Evolutionary conservation across 2,113 vertebrate species (phyloP).

Genomic region (Esox niger): DNA sequence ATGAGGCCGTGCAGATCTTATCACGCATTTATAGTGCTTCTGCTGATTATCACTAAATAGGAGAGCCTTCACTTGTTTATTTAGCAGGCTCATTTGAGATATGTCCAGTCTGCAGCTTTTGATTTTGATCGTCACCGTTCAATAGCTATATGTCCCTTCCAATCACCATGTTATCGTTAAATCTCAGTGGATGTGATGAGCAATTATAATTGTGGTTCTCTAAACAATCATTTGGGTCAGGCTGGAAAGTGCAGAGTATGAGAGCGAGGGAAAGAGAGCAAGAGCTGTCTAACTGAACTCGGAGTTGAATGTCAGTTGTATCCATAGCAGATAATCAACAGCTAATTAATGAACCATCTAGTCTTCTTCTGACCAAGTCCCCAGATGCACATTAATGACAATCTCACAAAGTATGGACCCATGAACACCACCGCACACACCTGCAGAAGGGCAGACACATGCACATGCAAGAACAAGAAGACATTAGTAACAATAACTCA

Average conservation of each 20-base stretch:
- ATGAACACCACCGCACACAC: slow-evolving; percentile 12
- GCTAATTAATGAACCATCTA: slow-evolving; percentile 30
- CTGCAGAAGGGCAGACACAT: slow-evolving; percentile 5
- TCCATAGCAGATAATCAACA: slow-evolving; percentile 36
- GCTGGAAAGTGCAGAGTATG: slow-evolving; percentile 24
- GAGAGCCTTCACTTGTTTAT: slow-evolving; percentile 52
- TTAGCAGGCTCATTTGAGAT: slow-evolving; percentile 48
- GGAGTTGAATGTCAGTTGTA: slow-evolving; percentile 40
- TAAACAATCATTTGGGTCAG: slow-evolving; percentile 39
- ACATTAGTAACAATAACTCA: slow-evolving; percentile 33
- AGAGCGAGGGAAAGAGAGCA: neutral
- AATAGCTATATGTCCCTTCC: slow-evolving; percentile 56
- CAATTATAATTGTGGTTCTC: slow-evolving; percentile 48
- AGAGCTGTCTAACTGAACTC: slow-evolving; percentile 12
- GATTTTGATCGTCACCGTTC: slow-evolving; percentile 38
- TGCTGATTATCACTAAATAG: slow-evolving; percentile 68
- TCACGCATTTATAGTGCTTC: slow-evolving; percentile 35
- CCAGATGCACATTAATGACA: slow-evolving; percentile 18
- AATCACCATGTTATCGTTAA: slow-evolving; percentile 50
- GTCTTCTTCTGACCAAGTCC: slow-evolving; percentile 20
- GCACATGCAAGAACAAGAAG: neutral
- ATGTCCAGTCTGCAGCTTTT: slow-evolving; percentile 36
- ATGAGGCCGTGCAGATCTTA: slow-evolving; percentile 58
- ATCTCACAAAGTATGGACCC: neutral
- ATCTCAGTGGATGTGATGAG: slow-evolving; percentile 52